Conservation (phyloP, 2,888 invertebrate species). For the Itoplectis maculator region DNA sequence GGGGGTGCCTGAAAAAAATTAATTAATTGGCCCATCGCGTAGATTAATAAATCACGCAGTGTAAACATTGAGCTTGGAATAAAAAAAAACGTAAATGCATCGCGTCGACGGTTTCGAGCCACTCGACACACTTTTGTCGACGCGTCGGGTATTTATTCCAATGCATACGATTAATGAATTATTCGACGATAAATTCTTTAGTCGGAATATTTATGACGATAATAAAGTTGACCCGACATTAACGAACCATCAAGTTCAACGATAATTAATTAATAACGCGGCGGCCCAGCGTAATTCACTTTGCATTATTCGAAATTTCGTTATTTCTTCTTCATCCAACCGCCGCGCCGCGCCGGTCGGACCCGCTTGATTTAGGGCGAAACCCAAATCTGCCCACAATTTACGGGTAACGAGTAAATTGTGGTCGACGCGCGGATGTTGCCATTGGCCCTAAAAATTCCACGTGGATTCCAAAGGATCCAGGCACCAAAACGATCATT, state of each 20-base stretch:
- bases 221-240: constrained; percentile 4
- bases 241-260: constrained; percentile 7
- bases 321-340: background rate
- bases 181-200: constrained; percentile 3
- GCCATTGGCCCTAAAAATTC: background rate
- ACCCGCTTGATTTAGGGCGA: background rate
- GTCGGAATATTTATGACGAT: background rate
- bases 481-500: no score
- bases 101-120: background rate
- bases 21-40: background rate
- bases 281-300: background rate
- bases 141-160: background rate
- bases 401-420: background rate
- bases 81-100: background rate
- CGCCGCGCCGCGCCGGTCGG: background rate
- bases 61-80: background rate
- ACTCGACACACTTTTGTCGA: background rate
- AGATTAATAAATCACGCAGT: background rate
- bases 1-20: no score
- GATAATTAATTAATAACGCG: background rate
- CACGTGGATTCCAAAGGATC: no score
- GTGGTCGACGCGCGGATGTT: background rate
- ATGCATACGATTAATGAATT: background rate
- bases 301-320: background rate
- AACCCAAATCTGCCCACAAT: background rate